Evolutionary conservation across 2,888 invertebrate genomes (phyloP), one percentile per base, ranked within the genome.

Genomic region (Thera britannica): DNA sequence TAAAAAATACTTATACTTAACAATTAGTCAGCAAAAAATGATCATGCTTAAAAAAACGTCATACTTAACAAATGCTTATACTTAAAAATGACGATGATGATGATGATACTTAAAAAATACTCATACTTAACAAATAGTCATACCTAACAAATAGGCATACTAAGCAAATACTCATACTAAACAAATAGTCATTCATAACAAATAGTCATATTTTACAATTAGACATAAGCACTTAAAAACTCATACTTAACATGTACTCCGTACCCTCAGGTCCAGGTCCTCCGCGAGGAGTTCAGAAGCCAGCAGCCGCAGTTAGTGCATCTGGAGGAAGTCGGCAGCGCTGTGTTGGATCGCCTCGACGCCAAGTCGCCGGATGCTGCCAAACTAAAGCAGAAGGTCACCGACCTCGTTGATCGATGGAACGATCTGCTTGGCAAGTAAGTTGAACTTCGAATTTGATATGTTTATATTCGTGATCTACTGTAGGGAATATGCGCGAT

Each of bases 201-300:
- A 6, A 5, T 6, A 38, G 38, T 38, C 38, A 38, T n/a, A n/a
- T n/a, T n/a, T n/a, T n/a, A n/a, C n/a, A n/a, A n/a, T n/a, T n/a
- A n/a, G n/a, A n/a, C n/a, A n/a, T n/a, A n/a, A n/a, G n/a, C n/a
- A n/a, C n/a, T n/a, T n/a, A n/a, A n/a, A n/a, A n/a, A n/a, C n/a
- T n/a, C n/a, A n/a, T 6, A 44, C 8, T 44, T 44, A 44, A 44
- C 44, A 44, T 2, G 2, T 6, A 52, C 2, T 52, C 34, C 3
- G 41, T 38, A 46, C 12, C 34, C 35, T 35, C 46, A 95, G 90
- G 97, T 97, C 2, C 97, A 98, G 95, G 98, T 99, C 0, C 94
- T 99, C 58, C 96, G 98, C 70, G 99, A 99, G 87, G 99, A 99
- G 92, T 97, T 99, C 95, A 95, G 98, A 69, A 96, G 97, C 0